These are phyloP conservation scores for Ptychoptera contaminata DNA, from an alignment of 2,888 invertebrate genomes.

Conservation along the genomic window DNA sequence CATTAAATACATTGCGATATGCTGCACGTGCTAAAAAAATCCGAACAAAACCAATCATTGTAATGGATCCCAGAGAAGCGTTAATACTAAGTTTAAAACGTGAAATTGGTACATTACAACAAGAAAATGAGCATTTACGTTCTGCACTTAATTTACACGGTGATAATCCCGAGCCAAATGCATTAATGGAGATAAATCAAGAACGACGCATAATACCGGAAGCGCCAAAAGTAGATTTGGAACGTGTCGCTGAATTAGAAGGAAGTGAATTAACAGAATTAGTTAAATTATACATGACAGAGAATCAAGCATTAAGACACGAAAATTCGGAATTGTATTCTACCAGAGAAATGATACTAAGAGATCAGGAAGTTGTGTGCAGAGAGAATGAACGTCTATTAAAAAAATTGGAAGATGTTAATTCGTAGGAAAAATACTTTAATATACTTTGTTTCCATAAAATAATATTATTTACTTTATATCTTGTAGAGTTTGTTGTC, in stretches of 20 bases:
- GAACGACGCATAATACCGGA: constrained; percentile 9
- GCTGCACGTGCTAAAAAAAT: constrained; percentile 87
- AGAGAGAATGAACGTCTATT: constrained; percentile 79
- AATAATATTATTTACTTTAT: constrained; percentile 5
- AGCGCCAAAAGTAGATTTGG: constrained; percentile 48
- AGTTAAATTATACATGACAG: constrained; percentile 69
- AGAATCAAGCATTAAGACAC: constrained; percentile 58
- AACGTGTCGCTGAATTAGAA: constrained; percentile 57
- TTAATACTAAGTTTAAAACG: constrained; percentile 75
- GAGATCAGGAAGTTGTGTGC: constrained; percentile 82
- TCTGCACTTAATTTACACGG: constrained; percentile 37
- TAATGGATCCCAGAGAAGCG: constrained; percentile 91
- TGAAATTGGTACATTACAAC: constrained; percentile 69
- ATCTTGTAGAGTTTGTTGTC: constrained; percentile 52
- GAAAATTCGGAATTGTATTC: constrained; percentile 78
- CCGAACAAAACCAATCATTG: constrained; percentile 79
- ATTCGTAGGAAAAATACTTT: constrained; percentile 51
- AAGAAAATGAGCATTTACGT: constrained; percentile 77
- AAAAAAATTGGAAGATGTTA: constrained; percentile 77
- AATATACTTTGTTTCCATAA: not conserved
- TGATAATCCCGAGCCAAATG: not conserved
- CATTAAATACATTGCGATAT: constrained; percentile 80
- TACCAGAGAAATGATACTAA: constrained; percentile 59
- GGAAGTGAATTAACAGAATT: constrained; percentile 68
- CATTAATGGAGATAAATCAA: not conserved